Evolutionary conservation across 2,797 vertebrate species (phyloP), one percentile per base, ranked within the genome.

Genomic region (Steatocranus sp.): DNA sequence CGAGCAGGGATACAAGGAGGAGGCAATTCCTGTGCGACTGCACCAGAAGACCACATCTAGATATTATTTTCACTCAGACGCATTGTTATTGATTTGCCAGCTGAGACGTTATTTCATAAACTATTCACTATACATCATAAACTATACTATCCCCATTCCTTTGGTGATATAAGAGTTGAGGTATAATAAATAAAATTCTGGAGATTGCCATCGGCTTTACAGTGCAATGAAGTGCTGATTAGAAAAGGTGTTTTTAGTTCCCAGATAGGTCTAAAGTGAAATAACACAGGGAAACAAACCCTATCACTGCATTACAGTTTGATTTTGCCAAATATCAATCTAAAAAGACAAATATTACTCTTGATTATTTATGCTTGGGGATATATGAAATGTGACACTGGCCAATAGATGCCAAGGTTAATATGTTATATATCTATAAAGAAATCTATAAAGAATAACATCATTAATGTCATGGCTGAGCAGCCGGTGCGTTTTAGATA

Each of bases 1-100:
- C 27, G 23, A 50, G 25, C 34, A 11, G 17, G 20, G 79, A 75
- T 75, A 58, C 51, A 70, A 58, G 58, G 38, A 27, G 51, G 76
- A 48, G 17, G 15, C 68, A 74, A 18, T 17, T 81, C 56, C 70
- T 41, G 2, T 70, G 56, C 58, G 51, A 25, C 38, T 38, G 6
- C 27, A 58, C 11, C 20, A 53, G 11, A 63, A 75, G 70, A 74
- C 11, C 36, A 43, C 41, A 84, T 41, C 48, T 15, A 43, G 51
- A 56, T 80, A 78, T 78, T 80, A 34, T 82, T 90, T 91, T 86
- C 75, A 54, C 79, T 41, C 56, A 43, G 68, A 82, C 76, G 81
- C 70, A 78, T 5, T 79, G 56, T 11, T 30, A 79, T 73, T 78
- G 77, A 93, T 92, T 89, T 92, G 81, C 86, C 86, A 75, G 70